Conservation (phyloP, 2,888 invertebrate species). For the Parnassius apollo region DNA sequence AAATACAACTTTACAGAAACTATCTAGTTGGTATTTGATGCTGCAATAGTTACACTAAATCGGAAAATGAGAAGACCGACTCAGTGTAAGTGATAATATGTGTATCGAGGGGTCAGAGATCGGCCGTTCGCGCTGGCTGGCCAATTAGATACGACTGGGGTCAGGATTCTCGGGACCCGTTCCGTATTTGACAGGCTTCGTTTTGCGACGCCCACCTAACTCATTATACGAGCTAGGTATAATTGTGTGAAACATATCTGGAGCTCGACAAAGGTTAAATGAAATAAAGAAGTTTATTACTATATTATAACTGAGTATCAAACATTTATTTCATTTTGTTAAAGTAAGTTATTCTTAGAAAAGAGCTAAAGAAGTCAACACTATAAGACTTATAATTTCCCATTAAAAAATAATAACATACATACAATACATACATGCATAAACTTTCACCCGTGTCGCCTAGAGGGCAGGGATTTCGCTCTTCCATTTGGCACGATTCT, state of each 20-base stretch:
- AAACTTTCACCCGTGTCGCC: too few relatives aligned
- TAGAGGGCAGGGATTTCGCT: too few relatives aligned
- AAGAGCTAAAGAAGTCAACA: too few relatives aligned
- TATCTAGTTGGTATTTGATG: conserved; percentile 16
- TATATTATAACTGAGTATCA: too few relatives aligned
- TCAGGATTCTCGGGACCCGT: conserved; percentile 57
- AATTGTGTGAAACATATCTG: conserved; percentile 11
- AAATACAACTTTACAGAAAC: background rate
- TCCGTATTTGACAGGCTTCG: conserved; percentile 58
- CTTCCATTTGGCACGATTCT: too few relatives aligned
- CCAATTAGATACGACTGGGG: conserved; percentile 67
- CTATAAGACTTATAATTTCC: too few relatives aligned
- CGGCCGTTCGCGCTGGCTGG: conserved; percentile 68
- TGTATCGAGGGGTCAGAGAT: conserved; percentile 68
- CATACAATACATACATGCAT: too few relatives aligned
- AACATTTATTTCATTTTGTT: too few relatives aligned
- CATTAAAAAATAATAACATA: too few relatives aligned
- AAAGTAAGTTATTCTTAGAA: too few relatives aligned
- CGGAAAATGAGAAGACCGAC: conserved; percentile 30
- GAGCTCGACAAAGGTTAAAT: background rate
- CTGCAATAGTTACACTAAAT: conserved; percentile 38
- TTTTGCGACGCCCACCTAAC: conserved; percentile 59
- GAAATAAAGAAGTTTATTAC: background rate
- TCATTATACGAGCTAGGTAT: background rate
- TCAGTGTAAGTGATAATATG: conserved; percentile 63